Conservation (phyloP, 2,113 vertebrate genomes). For the Osmerus eperlanus region DNA sequence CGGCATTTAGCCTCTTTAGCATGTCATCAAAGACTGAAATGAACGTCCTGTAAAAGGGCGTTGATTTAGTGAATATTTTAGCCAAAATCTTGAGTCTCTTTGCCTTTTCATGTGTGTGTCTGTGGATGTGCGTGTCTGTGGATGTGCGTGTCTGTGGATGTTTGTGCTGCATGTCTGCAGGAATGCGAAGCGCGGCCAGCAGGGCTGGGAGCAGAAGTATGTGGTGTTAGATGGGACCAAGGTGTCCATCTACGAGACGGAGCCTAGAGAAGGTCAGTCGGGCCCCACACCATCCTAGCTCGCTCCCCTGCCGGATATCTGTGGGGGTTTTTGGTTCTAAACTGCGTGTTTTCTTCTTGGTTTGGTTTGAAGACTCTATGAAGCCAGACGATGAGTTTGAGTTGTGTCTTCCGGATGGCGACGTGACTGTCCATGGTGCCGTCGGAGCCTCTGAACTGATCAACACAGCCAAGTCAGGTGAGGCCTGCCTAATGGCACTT, state of each 20-base stretch:
- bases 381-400: constrained; percentile 95
- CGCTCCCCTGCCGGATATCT: too few relatives aligned
- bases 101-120: neutral
- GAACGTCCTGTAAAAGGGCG: too few relatives aligned
- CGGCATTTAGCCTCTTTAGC: too few relatives aligned
- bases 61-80: too few relatives aligned
- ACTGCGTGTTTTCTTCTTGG: neutral
- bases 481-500: constrained; percentile 19
- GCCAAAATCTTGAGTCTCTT: neutral
- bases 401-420: constrained; percentile 93
- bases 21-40: too few relatives aligned
- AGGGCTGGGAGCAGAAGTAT: constrained; percentile 98
- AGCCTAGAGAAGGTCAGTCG: constrained; percentile 91
- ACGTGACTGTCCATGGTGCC: constrained; percentile 94
- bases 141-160: neutral
- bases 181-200: constrained; percentile 91
- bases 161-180: constrained; percentile 61
- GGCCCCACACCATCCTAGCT: neutral
- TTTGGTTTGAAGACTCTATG: constrained; percentile 72
- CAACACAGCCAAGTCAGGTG: constrained; percentile 99
- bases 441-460: constrained; percentile 93
- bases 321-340: too few relatives aligned
- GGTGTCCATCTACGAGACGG: constrained; percentile 88
- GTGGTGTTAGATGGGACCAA: constrained; percentile 95
- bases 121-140: constrained; percentile 22